Base-by-base conservation (phyloP, 1,140 invertebrate species). In the Leptinotarsa texana region DNA sequence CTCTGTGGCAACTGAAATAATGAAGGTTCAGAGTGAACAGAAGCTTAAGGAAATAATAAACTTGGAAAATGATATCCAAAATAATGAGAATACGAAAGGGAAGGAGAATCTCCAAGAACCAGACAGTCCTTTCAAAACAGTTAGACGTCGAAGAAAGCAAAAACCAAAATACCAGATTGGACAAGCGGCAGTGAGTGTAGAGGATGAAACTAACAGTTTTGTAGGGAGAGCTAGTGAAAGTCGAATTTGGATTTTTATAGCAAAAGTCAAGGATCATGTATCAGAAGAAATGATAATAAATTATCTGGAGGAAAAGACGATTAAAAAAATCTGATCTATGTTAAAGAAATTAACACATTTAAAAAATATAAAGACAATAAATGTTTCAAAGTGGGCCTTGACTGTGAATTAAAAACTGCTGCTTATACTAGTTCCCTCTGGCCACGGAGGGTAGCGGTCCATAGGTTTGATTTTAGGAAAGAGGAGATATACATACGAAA, bases 271-370 rank as follows among this genome's bases (percentile, higher is more conserved):
- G 13, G 63, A 65, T 27, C 63, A 65, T 27, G 63, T 65, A 27
- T 22, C 63, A n/a, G 63, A 65, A 27, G 13, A 65, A 13, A 65
- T 65, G 63, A 65, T 65, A 17, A 65, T n/a, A 27, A 65, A 65
- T n/a, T 65, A 65, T 27, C 8, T 65, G 18, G 24, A 65, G 8
- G 21, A 65, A 13, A 65, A 65, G 21, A 22, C 63, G 21, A 27
- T 13, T 21, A 24, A 65, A 21, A 27, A 65, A 13, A 65, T 1
- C 18, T 22, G 13, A 65, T 65, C 18, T 65, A 65, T 27, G 63
- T 65, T 8, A 65, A 65, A 65, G 18, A 65, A 21, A 22, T 65
- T 21, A 21, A 65, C 24, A 65, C 63, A 65, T 65, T 17, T 21
- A 65, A 21, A 65, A 65, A 65, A 65, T n/a, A 13, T 13, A 13